These are phyloP conservation scores for Heliconius sara DNA, from an alignment of 2,888 invertebrate genomes.

Conservation along the genomic window DNA sequence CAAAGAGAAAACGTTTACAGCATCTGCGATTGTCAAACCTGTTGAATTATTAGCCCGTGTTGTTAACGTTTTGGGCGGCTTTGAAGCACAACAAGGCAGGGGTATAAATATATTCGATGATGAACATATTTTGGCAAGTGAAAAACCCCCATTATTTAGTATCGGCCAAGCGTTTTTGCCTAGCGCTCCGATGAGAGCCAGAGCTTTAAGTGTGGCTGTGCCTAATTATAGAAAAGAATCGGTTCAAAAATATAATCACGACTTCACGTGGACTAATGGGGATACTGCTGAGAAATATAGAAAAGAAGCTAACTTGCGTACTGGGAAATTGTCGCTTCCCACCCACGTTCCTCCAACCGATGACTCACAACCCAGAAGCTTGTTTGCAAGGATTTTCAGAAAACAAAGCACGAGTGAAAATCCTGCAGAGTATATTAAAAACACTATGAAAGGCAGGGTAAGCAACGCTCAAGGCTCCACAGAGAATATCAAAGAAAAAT, in stretches of 20 bases:
- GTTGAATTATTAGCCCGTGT: slow-evolving; percentile 90
- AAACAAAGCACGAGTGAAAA: slow-evolving; percentile 68
- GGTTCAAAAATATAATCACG: slow-evolving; percentile 73
- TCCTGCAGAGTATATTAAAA: slow-evolving; percentile 69
- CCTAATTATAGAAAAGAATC: slow-evolving; percentile 76
- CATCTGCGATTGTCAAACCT: slow-evolving; percentile 88
- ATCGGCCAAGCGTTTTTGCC: slow-evolving; percentile 76
- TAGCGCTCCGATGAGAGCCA: slow-evolving; percentile 75
- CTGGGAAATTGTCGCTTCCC: slow-evolving; percentile 75
- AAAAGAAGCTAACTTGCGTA: slow-evolving; percentile 76
- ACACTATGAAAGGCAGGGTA: slow-evolving; percentile 67
- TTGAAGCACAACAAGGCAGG: slow-evolving; percentile 78
- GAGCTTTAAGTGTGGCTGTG: slow-evolving; percentile 86
- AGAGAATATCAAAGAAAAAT: slow-evolving; percentile 60
- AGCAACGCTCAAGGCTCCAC: slow-evolving; percentile 61
- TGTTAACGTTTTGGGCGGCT: slow-evolving; percentile 89
- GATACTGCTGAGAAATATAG: slow-evolving; percentile 85
- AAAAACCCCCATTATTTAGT: slow-evolving; percentile 84
- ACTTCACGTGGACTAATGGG: slow-evolving; percentile 88
- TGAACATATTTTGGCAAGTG: slow-evolving; percentile 89
- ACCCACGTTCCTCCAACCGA: slow-evolving; percentile 55
- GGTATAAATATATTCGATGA: slow-evolving; percentile 89
- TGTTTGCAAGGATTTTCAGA: slow-evolving; percentile 67
- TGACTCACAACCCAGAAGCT: slow-evolving; percentile 60
- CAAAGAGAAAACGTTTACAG: slow-evolving; percentile 89